Evolutionary conservation across 2,888 invertebrate species (phyloP).

Genomic region (Calliphora vomitoria): DNA sequence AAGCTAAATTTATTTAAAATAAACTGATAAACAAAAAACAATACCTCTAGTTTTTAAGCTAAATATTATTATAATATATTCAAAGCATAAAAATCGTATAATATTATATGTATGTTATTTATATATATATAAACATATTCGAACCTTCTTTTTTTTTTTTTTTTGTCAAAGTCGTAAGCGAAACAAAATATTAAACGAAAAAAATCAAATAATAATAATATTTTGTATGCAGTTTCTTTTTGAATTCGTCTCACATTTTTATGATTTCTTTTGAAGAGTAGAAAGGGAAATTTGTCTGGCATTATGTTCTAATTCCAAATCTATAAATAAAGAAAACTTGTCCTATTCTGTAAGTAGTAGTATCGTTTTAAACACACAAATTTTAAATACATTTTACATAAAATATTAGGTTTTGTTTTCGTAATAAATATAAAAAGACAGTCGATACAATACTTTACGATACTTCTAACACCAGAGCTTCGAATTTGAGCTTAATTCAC

Average conservation of each 20-base stretch:
- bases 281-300: neutral
- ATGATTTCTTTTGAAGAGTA: neutral
- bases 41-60: conserved; percentile 67
- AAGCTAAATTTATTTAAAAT: conserved; percentile 68
- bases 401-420: no score
- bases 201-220: conserved; percentile 1
- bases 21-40: conserved; percentile 28
- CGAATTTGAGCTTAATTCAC: no score
- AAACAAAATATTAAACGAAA: conserved; percentile 16
- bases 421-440: no score
- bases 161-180: conserved; percentile 44
- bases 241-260: neutral
- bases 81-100: conserved; percentile 38
- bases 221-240: neutral
- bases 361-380: no score
- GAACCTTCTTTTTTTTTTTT: neutral
- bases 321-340: no score
- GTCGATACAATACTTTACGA: no score
- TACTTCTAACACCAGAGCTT: no score
- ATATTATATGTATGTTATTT: conserved; percentile 61
- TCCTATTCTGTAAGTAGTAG: no score
- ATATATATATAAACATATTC: conserved; percentile 30
- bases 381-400: no score
- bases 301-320: neutral
- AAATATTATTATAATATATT: conserved; percentile 50